A percentile compares a stretch with the other conserved stretches of the same genome.
Conservation (phyloP, 2,888 invertebrate species). For the Eulithis prunata region DNA sequence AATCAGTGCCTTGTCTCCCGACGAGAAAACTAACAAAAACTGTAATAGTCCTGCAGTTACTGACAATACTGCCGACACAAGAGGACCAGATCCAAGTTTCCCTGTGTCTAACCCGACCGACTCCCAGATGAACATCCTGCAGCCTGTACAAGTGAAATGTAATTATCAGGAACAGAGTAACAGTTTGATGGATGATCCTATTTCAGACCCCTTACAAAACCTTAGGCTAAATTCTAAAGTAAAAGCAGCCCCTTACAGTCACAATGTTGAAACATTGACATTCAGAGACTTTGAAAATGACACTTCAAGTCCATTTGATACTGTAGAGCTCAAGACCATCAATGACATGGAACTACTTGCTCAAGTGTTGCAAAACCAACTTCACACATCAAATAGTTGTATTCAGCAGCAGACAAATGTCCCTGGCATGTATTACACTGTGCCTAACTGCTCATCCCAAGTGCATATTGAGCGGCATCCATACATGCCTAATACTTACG, state of each 20-base stretch:
- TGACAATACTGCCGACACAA: constrained; percentile 53
- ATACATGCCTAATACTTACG: constrained; percentile 71
- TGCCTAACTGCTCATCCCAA: constrained; percentile 68
- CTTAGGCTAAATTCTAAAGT: constrained; percentile 67
- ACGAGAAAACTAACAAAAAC: constrained; percentile 71
- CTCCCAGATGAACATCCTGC: constrained; percentile 68
- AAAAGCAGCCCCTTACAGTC: constrained; percentile 62
- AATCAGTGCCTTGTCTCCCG: constrained; percentile 81
- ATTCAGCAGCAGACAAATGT: constrained; percentile 53
- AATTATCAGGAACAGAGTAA: constrained; percentile 59
- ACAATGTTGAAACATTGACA: constrained; percentile 74
- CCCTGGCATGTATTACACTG: constrained; percentile 57
- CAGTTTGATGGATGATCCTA: constrained; percentile 74
- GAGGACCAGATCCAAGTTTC: constrained; percentile 50
- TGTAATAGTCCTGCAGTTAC: constrained; percentile 63
- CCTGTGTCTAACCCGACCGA: constrained; percentile 55
- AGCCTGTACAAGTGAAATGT: constrained; percentile 74
- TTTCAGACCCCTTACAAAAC: constrained; percentile 68
- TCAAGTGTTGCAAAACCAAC: constrained; percentile 86
- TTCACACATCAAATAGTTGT: constrained; percentile 60
- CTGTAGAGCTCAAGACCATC: constrained; percentile 95
- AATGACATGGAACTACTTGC: constrained; percentile 96
- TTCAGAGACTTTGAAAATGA: constrained; percentile 95
- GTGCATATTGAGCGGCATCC: constrained; percentile 66
- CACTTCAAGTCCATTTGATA: constrained; percentile 96